phyloP scores from a whole-genome alignment of 1,140 invertebrate species.

The Papilio xuthus region DNA sequence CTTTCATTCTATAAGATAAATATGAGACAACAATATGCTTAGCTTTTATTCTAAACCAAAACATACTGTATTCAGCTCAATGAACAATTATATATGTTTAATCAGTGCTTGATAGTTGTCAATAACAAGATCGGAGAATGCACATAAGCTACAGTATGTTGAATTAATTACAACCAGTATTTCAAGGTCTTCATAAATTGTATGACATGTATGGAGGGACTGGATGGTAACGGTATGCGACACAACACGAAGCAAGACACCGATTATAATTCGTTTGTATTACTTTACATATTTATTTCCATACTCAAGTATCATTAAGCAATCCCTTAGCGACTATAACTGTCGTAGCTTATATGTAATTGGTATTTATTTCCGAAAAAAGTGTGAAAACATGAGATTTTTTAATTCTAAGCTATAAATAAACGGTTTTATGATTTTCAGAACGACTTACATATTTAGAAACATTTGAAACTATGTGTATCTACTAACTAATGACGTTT shows the following conservation, averaged over 20 bases:
- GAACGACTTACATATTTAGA: too few species aligned
- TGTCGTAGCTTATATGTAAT: too few species aligned
- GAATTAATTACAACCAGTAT: conserved; percentile 35
- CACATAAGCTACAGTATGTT: conserved; percentile 13
- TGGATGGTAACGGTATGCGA: conserved; percentile 8
- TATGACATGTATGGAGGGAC: conserved; percentile 13
- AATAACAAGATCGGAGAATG: conserved; percentile 16
- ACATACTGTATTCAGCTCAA: neutral
- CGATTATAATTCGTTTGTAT: neutral
- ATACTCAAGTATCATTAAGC: neutral
- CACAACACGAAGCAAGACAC: neutral
- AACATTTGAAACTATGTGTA: too few species aligned
- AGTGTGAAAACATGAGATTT: too few species aligned
- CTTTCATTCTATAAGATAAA: neutral
- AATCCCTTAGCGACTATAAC: neutral
- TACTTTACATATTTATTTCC: neutral
- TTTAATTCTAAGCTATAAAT: too few species aligned
- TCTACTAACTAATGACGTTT: neutral
- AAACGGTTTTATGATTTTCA: too few species aligned
- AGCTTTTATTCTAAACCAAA: neutral
- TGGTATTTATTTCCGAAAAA: too few species aligned
- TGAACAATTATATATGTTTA: conserved; percentile 5
- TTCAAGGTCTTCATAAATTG: conserved; percentile 25
- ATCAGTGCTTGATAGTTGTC: conserved; percentile 7
- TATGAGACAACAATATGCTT: neutral